Percentiles rank a stretch among this genome's conserved stretches.
Evolutionary conservation across 2,888 invertebrate species (phyloP).

Genomic region (Melanophora roralis): DNA sequence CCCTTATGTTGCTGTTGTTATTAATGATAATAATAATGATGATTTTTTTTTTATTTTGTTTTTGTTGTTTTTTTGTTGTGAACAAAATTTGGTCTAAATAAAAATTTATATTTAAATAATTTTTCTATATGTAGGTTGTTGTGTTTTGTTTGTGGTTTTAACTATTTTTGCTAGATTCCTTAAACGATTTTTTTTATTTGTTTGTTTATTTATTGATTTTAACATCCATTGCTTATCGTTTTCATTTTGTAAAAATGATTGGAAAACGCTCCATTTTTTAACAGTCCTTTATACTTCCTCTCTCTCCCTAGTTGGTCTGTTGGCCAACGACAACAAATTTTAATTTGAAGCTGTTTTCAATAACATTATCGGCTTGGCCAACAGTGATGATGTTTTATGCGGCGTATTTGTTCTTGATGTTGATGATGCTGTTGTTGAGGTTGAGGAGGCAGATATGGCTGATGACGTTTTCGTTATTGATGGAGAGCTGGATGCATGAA

Average conservation of each 20-base stretch:
- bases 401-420: slow-evolving; percentile 47
- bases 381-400: slow-evolving; percentile 56
- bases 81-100: slow-evolving; percentile 74
- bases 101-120: slow-evolving; percentile 62
- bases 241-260: slow-evolving; percentile 53
- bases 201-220: slow-evolving; percentile 33
- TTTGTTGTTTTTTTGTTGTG: slow-evolving; percentile 61
- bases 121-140: slow-evolving; percentile 52
- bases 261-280: slow-evolving; percentile 30
- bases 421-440: slow-evolving; percentile 33
- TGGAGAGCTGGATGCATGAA: slow-evolving; percentile 51
- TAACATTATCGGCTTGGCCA: slow-evolving; percentile 63
- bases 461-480: slow-evolving; percentile 61
- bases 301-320: neutral
- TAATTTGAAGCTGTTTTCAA: slow-evolving; percentile 71
- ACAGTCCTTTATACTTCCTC: neutral
- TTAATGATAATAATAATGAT: slow-evolving; percentile 41
- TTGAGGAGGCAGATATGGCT: slow-evolving; percentile 53
- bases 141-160: slow-evolving; percentile 33
- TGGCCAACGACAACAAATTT: neutral
- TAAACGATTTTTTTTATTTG: slow-evolving; percentile 30
- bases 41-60: slow-evolving; percentile 28
- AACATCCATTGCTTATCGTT: slow-evolving; percentile 61
- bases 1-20: slow-evolving; percentile 5
- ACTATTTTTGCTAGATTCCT: slow-evolving; percentile 57